Percentiles rank a stretch among this genome's conserved stretches.
Evolutionary conservation across 2,113 vertebrate species (phyloP).

Genomic region (Pholis gunnellus): DNA sequence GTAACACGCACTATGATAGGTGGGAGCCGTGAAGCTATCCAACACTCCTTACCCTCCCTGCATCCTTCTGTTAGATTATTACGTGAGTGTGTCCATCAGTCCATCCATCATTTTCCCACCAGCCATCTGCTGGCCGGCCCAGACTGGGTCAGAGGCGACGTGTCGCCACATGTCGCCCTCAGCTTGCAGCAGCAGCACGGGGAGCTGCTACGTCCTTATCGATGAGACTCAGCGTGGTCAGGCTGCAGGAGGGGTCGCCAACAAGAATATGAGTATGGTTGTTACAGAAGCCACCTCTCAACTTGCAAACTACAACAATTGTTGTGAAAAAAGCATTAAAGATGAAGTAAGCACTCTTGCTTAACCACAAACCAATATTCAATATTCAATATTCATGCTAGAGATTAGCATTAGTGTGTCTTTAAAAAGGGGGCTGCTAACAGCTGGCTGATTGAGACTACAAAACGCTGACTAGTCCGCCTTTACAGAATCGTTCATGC

Average conservation of each 20-base stretch:
- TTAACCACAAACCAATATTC: too few relatives aligned
- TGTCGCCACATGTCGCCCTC: conserved; percentile 69
- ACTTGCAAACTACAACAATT: neutral
- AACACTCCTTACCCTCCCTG: conserved; percentile 1
- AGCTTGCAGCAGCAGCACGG: conserved; percentile 40
- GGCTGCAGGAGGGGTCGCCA: neutral
- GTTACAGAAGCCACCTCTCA: neutral
- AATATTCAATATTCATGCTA: too few relatives aligned
- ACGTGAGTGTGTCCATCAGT: conserved; percentile 35
- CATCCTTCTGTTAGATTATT: conserved; percentile 36
- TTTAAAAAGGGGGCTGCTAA: too few relatives aligned
- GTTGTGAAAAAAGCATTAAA: neutral
- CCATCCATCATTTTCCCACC: conserved; percentile 70
- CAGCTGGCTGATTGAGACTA: too few relatives aligned
- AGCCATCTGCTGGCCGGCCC: conserved; percentile 64
- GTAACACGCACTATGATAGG: neutral
- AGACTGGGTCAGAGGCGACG: conserved; percentile 59
- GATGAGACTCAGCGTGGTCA: conserved; percentile 1
- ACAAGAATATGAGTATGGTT: neutral
- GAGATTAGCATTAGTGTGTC: too few relatives aligned
- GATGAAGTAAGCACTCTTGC: too few relatives aligned
- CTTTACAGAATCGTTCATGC: too few relatives aligned
- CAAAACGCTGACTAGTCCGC: too few relatives aligned
- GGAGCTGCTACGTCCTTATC: conserved; percentile 21
- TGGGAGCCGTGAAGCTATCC: neutral